A percentile compares a stretch with the other conserved stretches of the same genome.
These are phyloP conservation scores for Heliconius hewitsoni DNA, from an alignment of 1,140 invertebrate genomes.

Conservation along the genomic window DNA sequence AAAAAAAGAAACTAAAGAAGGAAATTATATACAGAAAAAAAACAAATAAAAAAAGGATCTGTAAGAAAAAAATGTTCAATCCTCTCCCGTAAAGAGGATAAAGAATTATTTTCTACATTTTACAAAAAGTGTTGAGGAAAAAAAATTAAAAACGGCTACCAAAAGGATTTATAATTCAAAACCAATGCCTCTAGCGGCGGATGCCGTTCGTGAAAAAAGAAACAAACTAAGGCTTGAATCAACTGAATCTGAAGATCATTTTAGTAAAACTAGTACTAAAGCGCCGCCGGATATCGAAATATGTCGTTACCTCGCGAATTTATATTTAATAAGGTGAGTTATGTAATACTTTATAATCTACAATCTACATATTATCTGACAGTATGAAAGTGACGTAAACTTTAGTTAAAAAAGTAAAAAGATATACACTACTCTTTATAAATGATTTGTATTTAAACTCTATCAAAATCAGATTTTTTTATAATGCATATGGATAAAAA, in stretches of 20 bases:
- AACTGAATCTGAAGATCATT: conserved; percentile 71
- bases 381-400: neutral
- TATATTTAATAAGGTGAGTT: conserved; percentile 67
- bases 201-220: conserved; percentile 54
- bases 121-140: conserved; percentile 29
- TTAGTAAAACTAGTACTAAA: conserved; percentile 49
- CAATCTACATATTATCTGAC: too few species aligned
- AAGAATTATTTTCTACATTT: conserved; percentile 22
- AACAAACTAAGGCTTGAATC: conserved; percentile 55
- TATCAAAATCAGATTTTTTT: neutral
- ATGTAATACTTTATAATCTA: neutral
- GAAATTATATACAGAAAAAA: neutral
- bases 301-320: conserved; percentile 73
- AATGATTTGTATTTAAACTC: neutral
- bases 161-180: conserved; percentile 49
- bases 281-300: conserved; percentile 61
- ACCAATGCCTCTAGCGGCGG: conserved; percentile 68
- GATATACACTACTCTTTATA: neutral
- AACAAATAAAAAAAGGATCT: neutral
- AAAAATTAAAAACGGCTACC: conserved; percentile 61
- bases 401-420: neutral
- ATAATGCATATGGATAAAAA: neutral
- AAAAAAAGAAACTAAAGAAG: conserved; percentile 9
- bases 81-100: conserved; percentile 27
- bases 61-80: conserved; percentile 30